Percentiles rank a stretch among this genome's conserved stretches.
phyloP scores from a whole-genome alignment of 2,888 invertebrate genomes.

The Tridacna gigas region DNA sequence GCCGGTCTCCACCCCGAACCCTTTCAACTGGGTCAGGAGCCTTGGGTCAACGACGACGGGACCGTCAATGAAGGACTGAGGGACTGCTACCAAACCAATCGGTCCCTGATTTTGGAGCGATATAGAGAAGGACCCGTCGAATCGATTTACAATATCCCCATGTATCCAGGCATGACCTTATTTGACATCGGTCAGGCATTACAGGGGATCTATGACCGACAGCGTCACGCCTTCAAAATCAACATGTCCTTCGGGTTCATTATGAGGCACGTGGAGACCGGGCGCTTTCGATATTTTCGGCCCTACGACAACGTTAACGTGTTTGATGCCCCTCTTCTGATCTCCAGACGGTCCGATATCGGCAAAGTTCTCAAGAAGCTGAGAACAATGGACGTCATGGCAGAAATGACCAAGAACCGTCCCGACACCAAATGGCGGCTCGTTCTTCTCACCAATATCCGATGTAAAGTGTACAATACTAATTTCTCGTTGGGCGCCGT shows the following conservation, averaged over 20 bases:
- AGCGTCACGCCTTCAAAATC: slow-evolving; percentile 38
- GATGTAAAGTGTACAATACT: slow-evolving; percentile 15
- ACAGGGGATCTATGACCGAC: slow-evolving; percentile 37
- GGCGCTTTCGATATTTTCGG: slow-evolving; percentile 26
- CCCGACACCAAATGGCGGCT: slow-evolving; percentile 41
- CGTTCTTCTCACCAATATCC: slow-evolving; percentile 36
- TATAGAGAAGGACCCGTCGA: slow-evolving; percentile 33
- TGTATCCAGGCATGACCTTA: slow-evolving; percentile 26
- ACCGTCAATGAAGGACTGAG: slow-evolving; percentile 27
- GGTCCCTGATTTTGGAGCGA: slow-evolving; percentile 31
- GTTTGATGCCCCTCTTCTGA: slow-evolving; percentile 25
- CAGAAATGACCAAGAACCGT: slow-evolving; percentile 1
- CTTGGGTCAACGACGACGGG: slow-evolving; percentile 35
- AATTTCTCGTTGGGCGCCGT: slow-evolving; percentile 19
- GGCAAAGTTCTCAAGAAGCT: slow-evolving; percentile 8
- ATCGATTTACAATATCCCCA: slow-evolving; percentile 28
- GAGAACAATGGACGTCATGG: slow-evolving; percentile 13
- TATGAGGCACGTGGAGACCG: slow-evolving; percentile 38
- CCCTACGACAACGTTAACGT: slow-evolving; percentile 33
- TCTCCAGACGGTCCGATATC: slow-evolving; percentile 11
- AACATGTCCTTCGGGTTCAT: slow-evolving; percentile 36
- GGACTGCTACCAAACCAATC: slow-evolving; percentile 28
- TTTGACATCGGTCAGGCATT: slow-evolving; percentile 20
- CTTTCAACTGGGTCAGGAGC: slow-evolving; percentile 23
- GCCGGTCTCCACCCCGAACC: slow-evolving; percentile 24